These are phyloP conservation scores for Ormyrus pomaceus DNA, from an alignment of 2,888 invertebrate genomes.

Conservation along the genomic window DNA sequence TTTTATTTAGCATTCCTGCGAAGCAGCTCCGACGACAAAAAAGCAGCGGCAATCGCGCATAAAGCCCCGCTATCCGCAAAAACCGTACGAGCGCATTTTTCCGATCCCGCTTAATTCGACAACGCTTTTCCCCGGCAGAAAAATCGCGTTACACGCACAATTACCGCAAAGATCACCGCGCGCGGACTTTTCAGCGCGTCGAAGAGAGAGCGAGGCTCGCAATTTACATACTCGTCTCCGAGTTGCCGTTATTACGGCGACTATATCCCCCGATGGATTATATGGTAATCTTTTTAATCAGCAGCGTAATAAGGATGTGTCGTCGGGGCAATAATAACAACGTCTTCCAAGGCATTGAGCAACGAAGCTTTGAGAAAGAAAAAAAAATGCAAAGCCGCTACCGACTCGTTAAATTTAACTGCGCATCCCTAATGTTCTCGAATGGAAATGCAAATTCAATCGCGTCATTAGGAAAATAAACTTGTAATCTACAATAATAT, in stretches of 20 bases:
- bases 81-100: too few relatives aligned
- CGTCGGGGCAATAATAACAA: slow-evolving; percentile 50
- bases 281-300: slow-evolving; percentile 63
- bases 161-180: neutral
- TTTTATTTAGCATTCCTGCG: too few relatives aligned
- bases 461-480: slow-evolving; percentile 21
- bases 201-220: neutral
- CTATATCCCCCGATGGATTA: neutral
- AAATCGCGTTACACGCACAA: neutral
- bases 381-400: neutral
- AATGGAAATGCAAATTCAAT: slow-evolving; percentile 39
- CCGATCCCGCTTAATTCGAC: neutral
- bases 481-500: neutral
- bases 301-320: slow-evolving; percentile 62
- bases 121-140: slow-evolving; percentile 4
- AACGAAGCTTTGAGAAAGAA: neutral
- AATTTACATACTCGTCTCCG: slow-evolving; percentile 40
- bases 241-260: slow-evolving; percentile 13
- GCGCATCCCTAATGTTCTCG: slow-evolving; percentile 8
- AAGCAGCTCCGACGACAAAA: too few relatives aligned
- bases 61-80: too few relatives aligned
- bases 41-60: too few relatives aligned
- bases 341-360: neutral
- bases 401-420: slow-evolving; percentile 38
- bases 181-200: slow-evolving; percentile 11